Conservation (phyloP, 2,113 vertebrate genomes). For the Verasper variegatus region DNA sequence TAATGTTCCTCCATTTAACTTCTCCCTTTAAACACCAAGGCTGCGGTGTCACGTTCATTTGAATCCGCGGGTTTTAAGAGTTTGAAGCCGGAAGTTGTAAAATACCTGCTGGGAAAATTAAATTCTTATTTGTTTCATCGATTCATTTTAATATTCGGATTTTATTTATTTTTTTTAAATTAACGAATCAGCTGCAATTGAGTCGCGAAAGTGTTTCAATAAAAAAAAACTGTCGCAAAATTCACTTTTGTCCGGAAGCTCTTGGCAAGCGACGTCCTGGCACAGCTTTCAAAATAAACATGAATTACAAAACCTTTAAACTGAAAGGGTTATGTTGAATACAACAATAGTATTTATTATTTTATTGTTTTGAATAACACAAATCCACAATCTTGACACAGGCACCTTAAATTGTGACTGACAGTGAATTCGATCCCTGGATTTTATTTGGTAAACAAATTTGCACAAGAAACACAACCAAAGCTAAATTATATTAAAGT, state of each 20-base stretch:
- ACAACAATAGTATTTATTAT: too few relatives aligned
- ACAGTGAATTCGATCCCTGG: too few relatives aligned
- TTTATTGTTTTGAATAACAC: too few relatives aligned
- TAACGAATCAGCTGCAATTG: neutral
- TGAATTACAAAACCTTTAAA: neutral
- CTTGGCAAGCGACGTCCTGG: constrained; percentile 8
- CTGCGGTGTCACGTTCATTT: neutral
- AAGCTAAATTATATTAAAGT: too few relatives aligned
- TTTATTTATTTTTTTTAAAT: neutral
- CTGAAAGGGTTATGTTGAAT: too few relatives aligned
- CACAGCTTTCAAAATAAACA: constrained; percentile 45
- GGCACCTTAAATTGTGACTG: too few relatives aligned
- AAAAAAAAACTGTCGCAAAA: neutral
- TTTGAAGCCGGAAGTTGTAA: neutral
- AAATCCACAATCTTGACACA: too few relatives aligned
- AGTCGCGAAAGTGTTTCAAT: neutral
- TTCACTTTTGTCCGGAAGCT: rapidly evolving
- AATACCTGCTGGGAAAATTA: neutral
- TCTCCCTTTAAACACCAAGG: neutral
- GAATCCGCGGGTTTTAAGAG: neutral
- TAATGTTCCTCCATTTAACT: neutral
- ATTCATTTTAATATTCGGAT: neutral
- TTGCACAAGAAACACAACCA: too few relatives aligned
- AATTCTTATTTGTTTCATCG: neutral
- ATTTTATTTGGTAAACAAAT: too few relatives aligned